Base-by-base conservation (phyloP, 2,888 invertebrate genomes). In the Hemicrepidius hirtus region DNA sequence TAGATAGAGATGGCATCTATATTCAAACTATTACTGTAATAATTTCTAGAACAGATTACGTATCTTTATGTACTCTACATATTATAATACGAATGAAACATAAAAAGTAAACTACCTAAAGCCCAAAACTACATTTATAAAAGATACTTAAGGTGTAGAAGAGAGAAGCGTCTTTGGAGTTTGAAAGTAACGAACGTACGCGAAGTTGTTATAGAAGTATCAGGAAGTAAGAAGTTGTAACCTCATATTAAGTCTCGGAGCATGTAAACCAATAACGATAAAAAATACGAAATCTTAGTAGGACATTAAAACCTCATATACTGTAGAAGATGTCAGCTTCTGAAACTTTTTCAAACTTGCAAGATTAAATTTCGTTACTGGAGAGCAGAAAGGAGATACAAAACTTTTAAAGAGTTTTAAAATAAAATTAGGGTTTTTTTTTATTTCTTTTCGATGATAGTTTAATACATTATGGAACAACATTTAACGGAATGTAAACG, bases 331-430 rank as follows among this genome's bases (percentile, higher is more conserved):
- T 49, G 57, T 68, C 60, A 60, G 32, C 66, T 55, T 24, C 18
- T 16, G n/a, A 37, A 60, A 60, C 46, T 60, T 68, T 49, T 10
- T 2, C 60, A 37, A 68, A 57, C 46, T 68, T 41, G 1, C 40
- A n/a, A 16, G 68, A 68, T 68, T 68, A 68, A 68, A 68, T 68
- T 68, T 59, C 35, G 44, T 49, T 60, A 35, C 24, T 24, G 46
- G 37, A 32, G 35, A 60, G 59, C 21, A 46, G 35, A 59, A 41
- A 55, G 66, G 24, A 68, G 40, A 41, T 46, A 18, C 35, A 59
- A 32, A 55, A 68, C 57, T 59, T 59, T 50, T 18, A 28, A 46
- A 67, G 41, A 68, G 32, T 53, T 66, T 20, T 53, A 44, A 28
- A 35, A 66, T 57, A 21, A 55, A 55, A 66, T 53, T 53, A 66